phyloP scores from a whole-genome alignment of 1,140 invertebrate genomes.

The Stenopsyche tienmushanensis region DNA sequence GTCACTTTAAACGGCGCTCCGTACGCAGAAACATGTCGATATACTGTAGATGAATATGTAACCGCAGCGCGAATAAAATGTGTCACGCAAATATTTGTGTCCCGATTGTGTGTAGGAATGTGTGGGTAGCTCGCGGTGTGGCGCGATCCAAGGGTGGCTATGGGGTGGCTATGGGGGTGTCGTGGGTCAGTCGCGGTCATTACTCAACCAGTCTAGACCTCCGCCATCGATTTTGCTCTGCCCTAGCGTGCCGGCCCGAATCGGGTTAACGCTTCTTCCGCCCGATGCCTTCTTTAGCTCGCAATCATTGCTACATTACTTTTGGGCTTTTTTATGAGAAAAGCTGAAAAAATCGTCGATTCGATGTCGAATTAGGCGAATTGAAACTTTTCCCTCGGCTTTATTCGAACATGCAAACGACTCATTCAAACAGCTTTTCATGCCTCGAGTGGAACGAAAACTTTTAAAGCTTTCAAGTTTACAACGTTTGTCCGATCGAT shows the following conservation, averaged over 20 bases:
- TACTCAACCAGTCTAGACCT: conserved; percentile 11
- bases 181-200: conserved; percentile 10
- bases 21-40: background rate
- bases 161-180: background rate
- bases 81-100: background rate
- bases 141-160: background rate
- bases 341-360: too few species aligned
- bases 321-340: too few species aligned
- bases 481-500: background rate
- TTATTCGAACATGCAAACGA: too few species aligned
- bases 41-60: too few species aligned
- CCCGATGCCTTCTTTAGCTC: background rate
- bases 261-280: background rate
- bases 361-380: too few species aligned
- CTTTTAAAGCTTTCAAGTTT: background rate
- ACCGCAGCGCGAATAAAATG: background rate
- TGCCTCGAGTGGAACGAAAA: too few species aligned
- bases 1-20: background rate
- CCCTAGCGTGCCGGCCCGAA: background rate
- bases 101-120: background rate
- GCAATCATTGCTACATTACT: too few species aligned
- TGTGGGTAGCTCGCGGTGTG: background rate
- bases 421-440: too few species aligned
- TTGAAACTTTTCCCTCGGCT: too few species aligned
- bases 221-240: conserved; percentile 4